Evolutionary conservation across 2,113 vertebrate species (phyloP).

Genomic region (Burhinus bistriatus): DNA sequence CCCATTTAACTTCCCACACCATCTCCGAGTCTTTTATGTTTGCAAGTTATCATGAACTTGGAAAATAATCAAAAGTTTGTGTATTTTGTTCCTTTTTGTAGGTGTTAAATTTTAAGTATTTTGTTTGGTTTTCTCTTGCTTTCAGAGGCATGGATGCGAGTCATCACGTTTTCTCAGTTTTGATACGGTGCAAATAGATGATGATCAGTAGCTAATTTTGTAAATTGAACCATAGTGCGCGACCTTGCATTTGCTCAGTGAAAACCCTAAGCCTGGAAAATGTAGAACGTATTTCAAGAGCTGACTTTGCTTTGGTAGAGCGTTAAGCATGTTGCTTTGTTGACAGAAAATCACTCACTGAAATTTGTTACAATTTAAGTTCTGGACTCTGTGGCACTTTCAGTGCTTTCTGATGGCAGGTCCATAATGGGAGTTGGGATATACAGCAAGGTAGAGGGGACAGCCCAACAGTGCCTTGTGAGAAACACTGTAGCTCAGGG

Average conservation of each 20-base stretch:
- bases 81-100: not conserved
- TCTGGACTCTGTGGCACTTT: not conserved
- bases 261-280: not conserved
- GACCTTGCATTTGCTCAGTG: not conserved
- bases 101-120: not conserved
- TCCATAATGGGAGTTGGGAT: not conserved
- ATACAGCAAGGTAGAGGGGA: not conserved
- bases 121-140: not conserved
- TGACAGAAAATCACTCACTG: not conserved
- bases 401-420: not conserved
- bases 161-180: not conserved
- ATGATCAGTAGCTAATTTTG: not conserved
- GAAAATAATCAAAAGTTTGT: not conserved
- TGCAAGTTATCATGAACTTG: not conserved
- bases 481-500: not conserved
- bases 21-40: not conserved
- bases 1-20: not conserved
- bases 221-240: not conserved
- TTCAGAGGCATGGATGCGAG: not conserved
- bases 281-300: not conserved
- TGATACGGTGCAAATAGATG: not conserved
- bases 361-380: not conserved
- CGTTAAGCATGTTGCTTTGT: not conserved
- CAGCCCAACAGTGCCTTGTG: not conserved
- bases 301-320: not conserved